phyloP scores from a whole-genome alignment of 2,797 vertebrate genomes.

The Periparus ater region DNA sequence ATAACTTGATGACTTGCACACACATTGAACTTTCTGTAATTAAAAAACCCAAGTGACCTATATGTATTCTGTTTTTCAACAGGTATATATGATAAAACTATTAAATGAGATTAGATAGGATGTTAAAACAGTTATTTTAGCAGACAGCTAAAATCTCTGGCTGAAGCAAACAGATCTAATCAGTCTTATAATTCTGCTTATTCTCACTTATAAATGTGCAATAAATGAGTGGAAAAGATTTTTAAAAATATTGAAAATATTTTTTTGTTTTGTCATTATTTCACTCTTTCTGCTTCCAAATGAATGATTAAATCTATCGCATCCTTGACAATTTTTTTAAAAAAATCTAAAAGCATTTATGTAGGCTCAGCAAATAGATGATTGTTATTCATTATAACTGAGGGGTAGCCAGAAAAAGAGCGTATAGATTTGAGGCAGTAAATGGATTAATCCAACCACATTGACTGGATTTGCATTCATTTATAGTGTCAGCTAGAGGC shows the following conservation, averaged over 20 bases:
- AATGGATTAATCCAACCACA: conserved; percentile 30
- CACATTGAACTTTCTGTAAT: neutral
- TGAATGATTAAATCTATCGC: neutral
- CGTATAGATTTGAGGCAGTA: neutral
- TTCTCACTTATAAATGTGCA: neutral
- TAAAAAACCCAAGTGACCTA: neutral
- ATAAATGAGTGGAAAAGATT: neutral
- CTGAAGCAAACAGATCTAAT: neutral
- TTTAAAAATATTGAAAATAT: neutral
- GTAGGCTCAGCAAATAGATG: neutral
- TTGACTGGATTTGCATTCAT: conserved; percentile 33
- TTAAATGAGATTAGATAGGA: neutral
- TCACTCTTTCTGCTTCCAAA: neutral
- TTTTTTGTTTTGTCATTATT: neutral
- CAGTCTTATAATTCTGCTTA: neutral
- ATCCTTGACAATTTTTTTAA: accelerated
- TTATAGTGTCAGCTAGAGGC: conserved; percentile 23
- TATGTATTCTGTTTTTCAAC: neutral
- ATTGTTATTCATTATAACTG: neutral
- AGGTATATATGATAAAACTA: neutral
- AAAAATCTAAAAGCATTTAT: neutral
- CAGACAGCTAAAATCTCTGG: neutral
- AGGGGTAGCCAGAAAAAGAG: neutral
- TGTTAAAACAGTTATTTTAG: neutral
- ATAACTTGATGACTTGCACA: neutral